phyloP scores from a whole-genome alignment of 2,113 vertebrate genomes.

The Oncorhynchus tshawytscha region DNA sequence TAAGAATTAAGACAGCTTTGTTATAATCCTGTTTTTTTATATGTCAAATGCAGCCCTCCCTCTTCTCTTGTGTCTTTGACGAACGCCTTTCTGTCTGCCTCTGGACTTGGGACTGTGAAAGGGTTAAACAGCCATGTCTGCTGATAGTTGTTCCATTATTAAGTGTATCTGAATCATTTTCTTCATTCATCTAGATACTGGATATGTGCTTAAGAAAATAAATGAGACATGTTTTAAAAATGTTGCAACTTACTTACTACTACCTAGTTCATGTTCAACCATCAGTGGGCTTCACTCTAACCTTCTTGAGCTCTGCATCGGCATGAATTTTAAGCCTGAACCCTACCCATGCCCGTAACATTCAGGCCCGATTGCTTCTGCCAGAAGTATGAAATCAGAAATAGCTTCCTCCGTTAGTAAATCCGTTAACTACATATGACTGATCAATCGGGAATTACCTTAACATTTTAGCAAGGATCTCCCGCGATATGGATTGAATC shows the following conservation, averaged over 20 bases:
- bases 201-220: slow-evolving; percentile 77
- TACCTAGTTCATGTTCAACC: neutral
- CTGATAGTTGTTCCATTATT: slow-evolving; percentile 63
- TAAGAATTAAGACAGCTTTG: slow-evolving; percentile 36
- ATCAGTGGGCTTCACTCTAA: too few relatives aligned
- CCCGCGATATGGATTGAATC: too few relatives aligned
- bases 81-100: slow-evolving; percentile 35
- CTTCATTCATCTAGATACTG: slow-evolving; percentile 71
- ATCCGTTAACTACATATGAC: too few relatives aligned
- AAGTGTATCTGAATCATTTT: slow-evolving; percentile 65
- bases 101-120: slow-evolving; percentile 41
- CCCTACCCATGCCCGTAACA: too few relatives aligned
- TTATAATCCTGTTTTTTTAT: slow-evolving; percentile 48
- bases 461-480: too few relatives aligned
- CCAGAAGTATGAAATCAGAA: too few relatives aligned
- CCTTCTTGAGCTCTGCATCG: too few relatives aligned
- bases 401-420: too few relatives aligned
- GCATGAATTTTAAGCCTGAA: too few relatives aligned
- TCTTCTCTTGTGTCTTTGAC: slow-evolving; percentile 39
- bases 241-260: slow-evolving; percentile 25
- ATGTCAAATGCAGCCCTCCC: slow-evolving; percentile 45
- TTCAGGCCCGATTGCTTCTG: too few relatives aligned
- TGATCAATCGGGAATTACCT: too few relatives aligned
- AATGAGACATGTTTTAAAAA: slow-evolving; percentile 68
- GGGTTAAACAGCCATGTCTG: slow-evolving; percentile 63